Conservation (phyloP, 2,113 vertebrate species). For the Pteropus alecto region DNA sequence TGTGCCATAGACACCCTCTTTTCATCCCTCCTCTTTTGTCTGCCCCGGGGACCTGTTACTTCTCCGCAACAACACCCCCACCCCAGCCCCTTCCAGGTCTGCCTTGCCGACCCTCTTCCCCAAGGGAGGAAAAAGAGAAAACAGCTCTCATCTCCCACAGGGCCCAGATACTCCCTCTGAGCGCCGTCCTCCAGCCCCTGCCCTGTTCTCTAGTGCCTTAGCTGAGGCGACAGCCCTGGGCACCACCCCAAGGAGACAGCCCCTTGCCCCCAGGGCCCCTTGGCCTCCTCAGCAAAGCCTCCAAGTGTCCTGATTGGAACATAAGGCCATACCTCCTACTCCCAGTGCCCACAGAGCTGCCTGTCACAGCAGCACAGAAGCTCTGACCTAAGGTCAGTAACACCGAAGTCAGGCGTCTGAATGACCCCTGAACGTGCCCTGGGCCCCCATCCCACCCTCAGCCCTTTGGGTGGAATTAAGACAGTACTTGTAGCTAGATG, state of each 20-base stretch:
- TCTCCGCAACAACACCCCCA: background rate
- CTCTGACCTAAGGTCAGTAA: background rate
- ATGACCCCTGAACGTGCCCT: background rate
- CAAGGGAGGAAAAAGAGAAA: background rate
- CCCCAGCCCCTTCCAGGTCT: background rate
- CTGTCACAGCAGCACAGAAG: background rate
- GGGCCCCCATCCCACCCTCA: background rate
- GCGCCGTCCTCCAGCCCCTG: background rate
- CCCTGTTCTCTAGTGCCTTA: constrained; percentile 71
- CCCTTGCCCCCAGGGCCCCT: background rate
- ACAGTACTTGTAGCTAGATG: background rate
- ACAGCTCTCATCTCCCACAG: accelerated
- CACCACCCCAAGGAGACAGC: background rate
- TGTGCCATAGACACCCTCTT: background rate
- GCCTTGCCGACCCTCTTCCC: background rate
- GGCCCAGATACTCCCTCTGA: background rate
- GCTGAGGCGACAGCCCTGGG: background rate
- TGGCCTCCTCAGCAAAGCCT: background rate
- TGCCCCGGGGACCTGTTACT: background rate
- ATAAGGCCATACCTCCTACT: background rate
- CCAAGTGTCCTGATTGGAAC: constrained; percentile 38
- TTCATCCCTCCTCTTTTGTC: accelerated
- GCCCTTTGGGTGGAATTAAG: background rate
- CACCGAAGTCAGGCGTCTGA: background rate
- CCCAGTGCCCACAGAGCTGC: background rate